A percentile compares a stretch with the other conserved stretches of the same genome.
These are phyloP conservation scores for Cynodonichthys magdalenae DNA, from an alignment of 2,797 vertebrate genomes.

Conservation along the genomic window DNA sequence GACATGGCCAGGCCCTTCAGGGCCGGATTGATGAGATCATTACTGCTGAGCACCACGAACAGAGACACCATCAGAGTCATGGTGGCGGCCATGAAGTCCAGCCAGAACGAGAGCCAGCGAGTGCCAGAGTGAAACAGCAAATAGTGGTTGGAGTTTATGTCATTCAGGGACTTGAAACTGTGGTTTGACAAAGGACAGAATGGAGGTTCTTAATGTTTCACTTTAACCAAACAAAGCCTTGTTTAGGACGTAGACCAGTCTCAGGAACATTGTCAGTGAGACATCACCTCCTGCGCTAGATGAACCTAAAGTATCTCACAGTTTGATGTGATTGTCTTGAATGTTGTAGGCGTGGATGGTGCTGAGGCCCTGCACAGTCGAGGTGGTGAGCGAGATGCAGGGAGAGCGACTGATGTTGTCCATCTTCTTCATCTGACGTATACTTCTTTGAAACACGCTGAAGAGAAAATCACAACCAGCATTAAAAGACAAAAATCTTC, in stretches of 20 bases:
- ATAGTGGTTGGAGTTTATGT: slow-evolving; percentile 81
- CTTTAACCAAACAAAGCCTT: not conserved
- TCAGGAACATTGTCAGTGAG: not conserved
- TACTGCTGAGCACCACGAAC: slow-evolving; percentile 77
- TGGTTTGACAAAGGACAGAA: slow-evolving; percentile 20
- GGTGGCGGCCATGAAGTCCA: slow-evolving; percentile 73
- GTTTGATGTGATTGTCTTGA: slow-evolving; percentile 65
- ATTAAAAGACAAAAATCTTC: not conserved
- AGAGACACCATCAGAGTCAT: slow-evolving; percentile 76
- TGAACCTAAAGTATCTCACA: slow-evolving; percentile 55
- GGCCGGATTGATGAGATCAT: slow-evolving; percentile 61
- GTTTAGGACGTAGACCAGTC: not conserved
- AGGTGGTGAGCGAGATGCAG: slow-evolving; percentile 83
- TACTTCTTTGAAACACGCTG: slow-evolving; percentile 80
- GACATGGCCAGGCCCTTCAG: slow-evolving; percentile 84
- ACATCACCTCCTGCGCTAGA: not conserved
- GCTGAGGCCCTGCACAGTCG: slow-evolving; percentile 81
- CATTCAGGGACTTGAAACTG: slow-evolving; percentile 83
- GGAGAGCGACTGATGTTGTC: slow-evolving; percentile 86
- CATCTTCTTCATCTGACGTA: slow-evolving; percentile 81
- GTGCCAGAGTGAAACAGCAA: slow-evolving; percentile 79
- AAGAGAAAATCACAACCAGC: slow-evolving; percentile 5
- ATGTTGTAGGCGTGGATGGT: slow-evolving; percentile 83
- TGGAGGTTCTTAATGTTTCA: not conserved
- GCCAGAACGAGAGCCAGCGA: slow-evolving; percentile 84